Evolutionary conservation across 1,140 invertebrate species (phyloP), one percentile per base, ranked within the genome.

Genomic region (Ditylenchus dipsaci): DNA sequence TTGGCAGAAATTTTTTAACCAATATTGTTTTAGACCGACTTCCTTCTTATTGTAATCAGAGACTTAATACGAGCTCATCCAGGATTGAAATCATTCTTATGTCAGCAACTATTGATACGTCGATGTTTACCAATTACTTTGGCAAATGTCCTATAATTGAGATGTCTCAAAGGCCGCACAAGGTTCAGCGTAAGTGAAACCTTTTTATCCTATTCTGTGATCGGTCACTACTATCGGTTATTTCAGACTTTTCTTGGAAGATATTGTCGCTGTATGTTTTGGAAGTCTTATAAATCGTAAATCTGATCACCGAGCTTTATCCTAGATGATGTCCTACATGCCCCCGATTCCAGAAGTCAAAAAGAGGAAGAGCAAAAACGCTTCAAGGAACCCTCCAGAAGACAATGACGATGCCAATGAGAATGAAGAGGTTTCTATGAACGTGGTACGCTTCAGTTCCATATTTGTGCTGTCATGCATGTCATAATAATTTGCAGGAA

Each of bases 31-130:
- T 75, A 86, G 84, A 86, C 86, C 63, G 86, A 86, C 66, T 86
- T 86, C 63, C 73, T 87, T 38, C 63, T 87, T 45, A 84, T 87
- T 43, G 65, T 87, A 49, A 67, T 87, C 47, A 63, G 82, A 26
- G 86, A 87, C 71, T 85, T 87, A 85, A 76, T 86, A n/a, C 70
- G 68, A 0, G 60, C 79, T 1, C 85, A 84, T 74, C 82, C 82
- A 71, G 84, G 7, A 78, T 53, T 21, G 23, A 45, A 45, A n/a
- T 45, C n/a, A 45, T 53, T 53, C 76, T 86, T 1, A 86, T 86
- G 85, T 86, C 85, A 8, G 86, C 86, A 17, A 86, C 86, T 8
- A 82, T 86, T 13, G 85, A 86, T 73, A 75, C 74, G 29, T 77
- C 81, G 8, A 67, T 86, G 15, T 86, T 86, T 72, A 77, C 76